A percentile compares a stretch with the other conserved stretches of the same genome.
phyloP scores from a whole-genome alignment of 2,113 vertebrate genomes.

The Grantiella picta region DNA sequence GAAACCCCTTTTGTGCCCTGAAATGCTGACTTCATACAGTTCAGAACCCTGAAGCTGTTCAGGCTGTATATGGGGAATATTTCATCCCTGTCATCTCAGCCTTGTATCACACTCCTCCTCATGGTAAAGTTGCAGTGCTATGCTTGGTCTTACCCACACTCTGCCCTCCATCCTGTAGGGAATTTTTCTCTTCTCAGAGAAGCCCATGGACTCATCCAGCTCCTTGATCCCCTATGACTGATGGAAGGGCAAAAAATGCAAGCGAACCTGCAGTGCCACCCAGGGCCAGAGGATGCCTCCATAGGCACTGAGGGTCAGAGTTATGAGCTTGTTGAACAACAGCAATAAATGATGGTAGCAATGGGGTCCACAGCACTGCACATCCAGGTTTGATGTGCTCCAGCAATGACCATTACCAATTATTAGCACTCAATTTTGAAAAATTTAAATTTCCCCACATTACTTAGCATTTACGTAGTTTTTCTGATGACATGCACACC shows the following conservation, averaged over 20 bases:
- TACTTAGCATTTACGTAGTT: neutral
- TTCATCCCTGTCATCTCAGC: neutral
- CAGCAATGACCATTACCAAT: neutral
- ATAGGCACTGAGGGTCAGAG: neutral
- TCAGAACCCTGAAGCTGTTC: neutral
- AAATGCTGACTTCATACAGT: neutral
- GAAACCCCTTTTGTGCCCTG: neutral
- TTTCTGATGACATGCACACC: neutral
- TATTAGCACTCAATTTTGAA: neutral
- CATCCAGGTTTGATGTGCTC: neutral
- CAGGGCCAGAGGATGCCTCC: neutral
- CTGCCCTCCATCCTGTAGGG: neutral
- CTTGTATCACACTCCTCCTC: neutral
- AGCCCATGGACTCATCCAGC: neutral
- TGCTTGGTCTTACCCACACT: neutral
- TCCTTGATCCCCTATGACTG: neutral
- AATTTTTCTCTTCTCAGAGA: neutral
- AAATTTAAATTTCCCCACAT: neutral
- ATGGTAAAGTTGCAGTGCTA: neutral
- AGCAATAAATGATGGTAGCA: neutral
- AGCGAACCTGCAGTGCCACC: neutral
- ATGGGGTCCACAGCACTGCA: rapidly evolving
- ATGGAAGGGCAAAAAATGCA: neutral
- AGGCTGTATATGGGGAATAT: neutral
- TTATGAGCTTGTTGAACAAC: neutral